phyloP scores from a whole-genome alignment of 1,140 invertebrate genomes.

The Drosophila guanche region DNA sequence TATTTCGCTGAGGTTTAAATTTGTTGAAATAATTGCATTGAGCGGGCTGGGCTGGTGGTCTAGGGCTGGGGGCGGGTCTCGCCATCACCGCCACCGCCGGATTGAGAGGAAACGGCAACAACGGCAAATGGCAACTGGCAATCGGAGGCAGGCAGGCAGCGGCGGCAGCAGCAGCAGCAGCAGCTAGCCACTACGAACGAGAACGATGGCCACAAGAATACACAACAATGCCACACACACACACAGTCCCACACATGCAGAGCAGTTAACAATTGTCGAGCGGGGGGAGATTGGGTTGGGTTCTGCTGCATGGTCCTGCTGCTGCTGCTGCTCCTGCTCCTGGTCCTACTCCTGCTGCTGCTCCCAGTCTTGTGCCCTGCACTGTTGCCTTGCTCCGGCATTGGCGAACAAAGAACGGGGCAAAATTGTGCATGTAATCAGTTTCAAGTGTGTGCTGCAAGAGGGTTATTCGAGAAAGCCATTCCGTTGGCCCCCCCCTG shows the following conservation, averaged over 20 bases:
- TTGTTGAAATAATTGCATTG: slow-evolving; percentile 81
- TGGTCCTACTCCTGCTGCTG: slow-evolving; percentile 27
- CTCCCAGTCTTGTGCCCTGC: slow-evolving; percentile 28
- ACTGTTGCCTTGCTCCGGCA: slow-evolving; percentile 38
- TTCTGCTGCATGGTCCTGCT: slow-evolving; percentile 28
- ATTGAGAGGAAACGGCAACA: slow-evolving; percentile 69
- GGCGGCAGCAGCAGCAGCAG: slow-evolving; percentile 16
- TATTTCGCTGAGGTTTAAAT: slow-evolving; percentile 82
- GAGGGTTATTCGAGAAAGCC: slow-evolving; percentile 68
- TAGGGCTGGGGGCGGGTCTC: slow-evolving; percentile 12
- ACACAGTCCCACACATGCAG: slow-evolving; percentile 28
- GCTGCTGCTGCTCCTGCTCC: slow-evolving; percentile 14
- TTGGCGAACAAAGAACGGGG: slow-evolving; percentile 71
- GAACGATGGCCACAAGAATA: slow-evolving; percentile 45
- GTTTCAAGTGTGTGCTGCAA: slow-evolving; percentile 67
- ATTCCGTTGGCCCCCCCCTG: slow-evolving; percentile 51
- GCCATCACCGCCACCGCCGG: slow-evolving; percentile 4
- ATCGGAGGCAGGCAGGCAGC: slow-evolving; percentile 61
- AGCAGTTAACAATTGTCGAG: slow-evolving; percentile 52
- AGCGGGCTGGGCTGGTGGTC: slow-evolving; percentile 22
- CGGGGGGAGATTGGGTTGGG: background rate
- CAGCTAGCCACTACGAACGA: slow-evolving; percentile 41
- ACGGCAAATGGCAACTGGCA: slow-evolving; percentile 47
- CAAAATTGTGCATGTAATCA: slow-evolving; percentile 81
- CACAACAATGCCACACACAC: slow-evolving; percentile 62